These are phyloP conservation scores for Corapipo altera DNA, from an alignment of 2,113 vertebrate species.

Conservation along the genomic window DNA sequence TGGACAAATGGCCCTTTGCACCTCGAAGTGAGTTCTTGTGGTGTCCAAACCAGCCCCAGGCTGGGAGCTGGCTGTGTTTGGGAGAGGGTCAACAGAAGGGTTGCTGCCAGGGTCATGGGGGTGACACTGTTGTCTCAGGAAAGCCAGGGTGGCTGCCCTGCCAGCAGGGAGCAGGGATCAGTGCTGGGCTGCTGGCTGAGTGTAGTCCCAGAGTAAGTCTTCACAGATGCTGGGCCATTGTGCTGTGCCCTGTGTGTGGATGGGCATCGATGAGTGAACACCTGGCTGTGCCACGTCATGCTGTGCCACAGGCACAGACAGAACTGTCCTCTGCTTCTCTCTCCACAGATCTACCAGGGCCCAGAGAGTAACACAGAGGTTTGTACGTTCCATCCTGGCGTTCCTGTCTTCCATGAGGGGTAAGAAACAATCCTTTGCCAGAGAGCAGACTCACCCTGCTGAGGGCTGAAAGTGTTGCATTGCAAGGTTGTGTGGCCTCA, in stretches of 20 bases:
- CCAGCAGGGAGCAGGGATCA: background rate
- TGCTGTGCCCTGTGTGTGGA: background rate
- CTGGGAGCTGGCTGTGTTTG: background rate
- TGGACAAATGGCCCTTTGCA: background rate
- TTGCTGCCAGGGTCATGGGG: background rate
- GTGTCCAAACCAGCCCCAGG: background rate
- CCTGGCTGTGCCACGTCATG: rapidly evolving
- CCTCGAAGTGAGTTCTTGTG: background rate
- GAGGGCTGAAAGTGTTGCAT: background rate
- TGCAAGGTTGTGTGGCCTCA: background rate
- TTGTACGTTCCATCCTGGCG: constrained; percentile 88
- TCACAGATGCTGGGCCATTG: background rate
- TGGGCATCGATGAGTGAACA: background rate
- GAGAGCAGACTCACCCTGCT: background rate
- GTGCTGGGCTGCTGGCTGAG: background rate
- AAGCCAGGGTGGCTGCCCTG: background rate
- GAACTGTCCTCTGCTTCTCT: background rate
- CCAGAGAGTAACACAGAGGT: constrained; percentile 77
- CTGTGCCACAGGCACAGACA: background rate
- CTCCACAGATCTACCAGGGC: constrained; percentile 80
- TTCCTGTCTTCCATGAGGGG: constrained; percentile 94
- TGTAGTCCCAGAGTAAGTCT: background rate
- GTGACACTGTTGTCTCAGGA: background rate
- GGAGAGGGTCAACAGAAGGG: background rate
- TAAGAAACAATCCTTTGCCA: constrained; percentile 55